Conservation (phyloP, 2,113 vertebrate genomes). For the Rynchops niger region DNA sequence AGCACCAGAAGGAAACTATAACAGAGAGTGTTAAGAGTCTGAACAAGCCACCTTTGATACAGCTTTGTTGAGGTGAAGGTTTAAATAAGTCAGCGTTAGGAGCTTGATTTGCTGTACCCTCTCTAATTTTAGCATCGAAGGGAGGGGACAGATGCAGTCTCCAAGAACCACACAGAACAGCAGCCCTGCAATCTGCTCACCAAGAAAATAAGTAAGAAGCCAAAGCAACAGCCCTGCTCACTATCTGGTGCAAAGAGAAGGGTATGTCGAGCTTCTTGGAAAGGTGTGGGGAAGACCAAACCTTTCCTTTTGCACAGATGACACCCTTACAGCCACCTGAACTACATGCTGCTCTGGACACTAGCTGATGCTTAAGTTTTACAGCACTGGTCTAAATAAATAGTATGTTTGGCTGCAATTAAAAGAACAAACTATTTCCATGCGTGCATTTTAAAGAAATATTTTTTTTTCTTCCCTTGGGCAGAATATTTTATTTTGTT, state of each 20-base stretch:
- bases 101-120: neutral
- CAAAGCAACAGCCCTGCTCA: neutral
- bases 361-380: neutral
- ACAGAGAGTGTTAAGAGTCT: neutral
- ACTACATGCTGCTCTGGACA: neutral
- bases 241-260: neutral
- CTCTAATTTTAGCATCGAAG: neutral
- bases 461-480: neutral
- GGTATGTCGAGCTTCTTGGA: neutral
- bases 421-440: neutral
- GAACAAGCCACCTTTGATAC: neutral
- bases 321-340: neutral
- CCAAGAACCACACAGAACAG: neutral
- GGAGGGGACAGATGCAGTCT: neutral
- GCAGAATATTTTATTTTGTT: neutral
- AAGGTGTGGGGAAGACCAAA: neutral
- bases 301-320: neutral
- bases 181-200: neutral
- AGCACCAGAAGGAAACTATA: neutral
- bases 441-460: neutral
- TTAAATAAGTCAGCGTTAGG: neutral
- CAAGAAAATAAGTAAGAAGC: neutral
- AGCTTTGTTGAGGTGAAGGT: neutral
- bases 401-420: neutral
- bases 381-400: neutral